Evolutionary conservation across 2,888 invertebrate species (phyloP), one percentile per base, ranked within the genome.

Genomic region (Volucella zonaria): DNA sequence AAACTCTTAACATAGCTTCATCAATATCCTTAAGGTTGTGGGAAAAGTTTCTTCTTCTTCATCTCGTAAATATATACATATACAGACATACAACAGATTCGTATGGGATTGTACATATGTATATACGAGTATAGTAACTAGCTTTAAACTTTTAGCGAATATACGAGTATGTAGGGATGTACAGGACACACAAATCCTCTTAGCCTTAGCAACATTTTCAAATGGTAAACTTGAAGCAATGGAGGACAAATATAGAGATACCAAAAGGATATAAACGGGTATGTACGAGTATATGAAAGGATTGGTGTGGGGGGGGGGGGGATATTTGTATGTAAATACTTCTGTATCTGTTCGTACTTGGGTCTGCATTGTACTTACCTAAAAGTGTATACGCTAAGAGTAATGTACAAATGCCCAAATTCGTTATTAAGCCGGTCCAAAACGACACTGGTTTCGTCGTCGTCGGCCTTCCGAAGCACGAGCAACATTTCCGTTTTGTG

Each of bases 391-490:
- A 97, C 31, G 96, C 96, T 89, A 97, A 93, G 52, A 97, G 93
- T 71, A 96, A 93, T 71, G 95, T 93, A 92, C 97, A 97, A 91
- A 97, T 96, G 87, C 96, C 95, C 88, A 96, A 93, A 91, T 97
- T 97, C 86, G 96, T 96, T 88, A 96, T 93, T 86, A 96, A 94
- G 12, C 96, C 95, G 73, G 96, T 95, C 92, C 92, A 92, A 71
- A 92, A 90, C 10, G 92, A 90, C 87, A 91, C 91, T 2, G 89
- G 78, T 59, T 88, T 88, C 11, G 88, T 82, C 49, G 87, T 83
- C 42, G 87, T 74, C 6, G 86, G 80, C 58, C 73, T 68, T 51
- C 88, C 87, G 73, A 88, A 86, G 62, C 88, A 88, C 12, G 82
- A 76, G 71, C 89, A 89, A 59, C 88, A 88, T 85, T 85, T 87